Evolutionary conservation across 2,797 vertebrate genomes (phyloP).

Genomic region (Pseudochirops corinnae): DNA sequence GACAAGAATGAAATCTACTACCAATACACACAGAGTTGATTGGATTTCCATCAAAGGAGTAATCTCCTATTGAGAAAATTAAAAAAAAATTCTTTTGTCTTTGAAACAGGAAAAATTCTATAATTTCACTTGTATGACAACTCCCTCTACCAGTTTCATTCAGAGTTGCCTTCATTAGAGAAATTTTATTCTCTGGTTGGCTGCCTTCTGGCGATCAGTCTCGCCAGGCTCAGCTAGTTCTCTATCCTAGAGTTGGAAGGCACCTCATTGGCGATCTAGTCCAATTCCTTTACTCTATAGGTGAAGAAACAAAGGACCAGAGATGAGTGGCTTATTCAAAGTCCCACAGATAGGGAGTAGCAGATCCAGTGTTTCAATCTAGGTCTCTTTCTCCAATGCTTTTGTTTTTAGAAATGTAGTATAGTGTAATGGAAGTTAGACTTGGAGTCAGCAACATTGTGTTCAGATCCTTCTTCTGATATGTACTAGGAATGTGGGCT

Average conservation of each 20-base stretch:
- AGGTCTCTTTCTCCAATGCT: neutral
- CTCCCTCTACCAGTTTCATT: neutral
- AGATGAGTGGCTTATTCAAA: neutral
- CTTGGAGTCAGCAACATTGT: neutral
- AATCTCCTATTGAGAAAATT: constrained; percentile 58
- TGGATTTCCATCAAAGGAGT: neutral
- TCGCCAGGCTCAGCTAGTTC: neutral
- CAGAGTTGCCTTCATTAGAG: neutral
- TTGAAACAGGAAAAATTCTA: neutral
- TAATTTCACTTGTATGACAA: neutral
- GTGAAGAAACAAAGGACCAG: neutral
- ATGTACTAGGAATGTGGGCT: neutral
- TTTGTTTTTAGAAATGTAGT: neutral
- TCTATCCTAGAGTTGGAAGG: neutral
- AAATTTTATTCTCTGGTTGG: neutral
- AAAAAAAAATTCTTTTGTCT: neutral
- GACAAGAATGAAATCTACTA: constrained; percentile 29
- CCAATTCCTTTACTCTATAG: neutral
- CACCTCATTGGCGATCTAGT: neutral
- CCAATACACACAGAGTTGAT: constrained; percentile 64
- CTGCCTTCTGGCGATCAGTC: neutral
- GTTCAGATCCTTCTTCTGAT: neutral
- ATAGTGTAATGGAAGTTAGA: neutral
- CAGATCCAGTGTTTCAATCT: neutral
- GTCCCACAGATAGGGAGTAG: neutral